These are phyloP conservation scores for Callyntrura guangdongensis DNA, from an alignment of 2,888 invertebrate species.

Conservation along the genomic window DNA sequence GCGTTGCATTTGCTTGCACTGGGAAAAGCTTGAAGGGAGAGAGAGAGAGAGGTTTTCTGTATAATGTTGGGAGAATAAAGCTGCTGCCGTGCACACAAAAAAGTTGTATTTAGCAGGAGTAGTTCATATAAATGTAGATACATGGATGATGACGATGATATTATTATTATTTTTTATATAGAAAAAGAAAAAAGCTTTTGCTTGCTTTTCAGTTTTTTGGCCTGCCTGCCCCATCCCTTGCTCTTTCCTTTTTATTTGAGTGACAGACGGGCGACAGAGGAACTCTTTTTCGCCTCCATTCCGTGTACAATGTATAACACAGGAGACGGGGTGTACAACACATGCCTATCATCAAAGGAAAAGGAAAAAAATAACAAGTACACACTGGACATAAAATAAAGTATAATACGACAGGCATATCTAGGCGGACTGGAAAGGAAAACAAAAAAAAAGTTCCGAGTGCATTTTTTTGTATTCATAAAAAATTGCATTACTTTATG, in stretches of 20 bases:
- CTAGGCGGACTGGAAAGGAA: background rate
- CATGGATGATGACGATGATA: conserved; percentile 29
- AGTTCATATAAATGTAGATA: conserved; percentile 19
- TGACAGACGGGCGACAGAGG: conserved; percentile 67
- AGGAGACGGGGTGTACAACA: conserved; percentile 42
- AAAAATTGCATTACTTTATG: conserved; percentile 57
- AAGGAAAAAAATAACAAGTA: conserved; percentile 15
- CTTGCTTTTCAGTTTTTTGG: conserved; percentile 70
- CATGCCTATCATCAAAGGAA: conserved; percentile 60
- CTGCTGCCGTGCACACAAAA: conserved; percentile 42
- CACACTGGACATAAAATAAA: background rate
- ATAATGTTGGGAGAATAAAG: conserved; percentile 42
- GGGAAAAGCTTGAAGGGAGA: conserved; percentile 53
- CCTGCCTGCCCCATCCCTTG: conserved; percentile 69
- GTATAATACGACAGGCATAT: too few species aligned
- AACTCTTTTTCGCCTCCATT: conserved; percentile 67
- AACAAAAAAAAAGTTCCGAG: conserved; percentile 5
- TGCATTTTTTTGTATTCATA: conserved; percentile 5
- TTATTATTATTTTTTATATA: conserved; percentile 51
- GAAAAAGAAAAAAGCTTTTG: conserved; percentile 65
- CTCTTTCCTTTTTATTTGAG: conserved; percentile 73
- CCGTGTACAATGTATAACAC: conserved; percentile 47
- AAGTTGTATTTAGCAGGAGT: conserved; percentile 19
- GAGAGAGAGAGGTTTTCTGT: conserved; percentile 21
- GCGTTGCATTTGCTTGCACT: conserved; percentile 73